These are phyloP conservation scores for Eupeodes latifasciatus DNA, from an alignment of 2,888 invertebrate genomes.

Conservation along the genomic window DNA sequence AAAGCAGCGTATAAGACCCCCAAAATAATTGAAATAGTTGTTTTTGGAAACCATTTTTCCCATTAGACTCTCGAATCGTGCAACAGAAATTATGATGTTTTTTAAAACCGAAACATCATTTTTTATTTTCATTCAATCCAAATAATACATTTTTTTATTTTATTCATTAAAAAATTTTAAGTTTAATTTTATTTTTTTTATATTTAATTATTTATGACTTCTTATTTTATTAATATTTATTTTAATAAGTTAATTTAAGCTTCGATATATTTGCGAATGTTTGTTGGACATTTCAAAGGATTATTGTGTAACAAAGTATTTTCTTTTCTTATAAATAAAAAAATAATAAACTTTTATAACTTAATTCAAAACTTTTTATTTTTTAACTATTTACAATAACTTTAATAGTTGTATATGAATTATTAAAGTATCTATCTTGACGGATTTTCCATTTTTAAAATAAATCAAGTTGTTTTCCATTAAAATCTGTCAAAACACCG, in stretches of 20 bases:
- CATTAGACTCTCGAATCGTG: slow-evolving; percentile 84
- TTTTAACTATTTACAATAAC: not conserved
- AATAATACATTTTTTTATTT: slow-evolving; percentile 29
- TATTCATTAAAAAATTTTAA: slow-evolving; percentile 51
- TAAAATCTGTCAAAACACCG: too few species aligned
- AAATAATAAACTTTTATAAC: slow-evolving; percentile 28
- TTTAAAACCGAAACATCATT: not conserved
- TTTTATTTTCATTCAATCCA: slow-evolving; percentile 50
- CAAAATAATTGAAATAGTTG: slow-evolving; percentile 48
- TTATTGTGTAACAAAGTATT: slow-evolving; percentile 66
- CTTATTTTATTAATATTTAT: slow-evolving; percentile 62
- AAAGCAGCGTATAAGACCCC: not conserved
- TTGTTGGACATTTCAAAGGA: slow-evolving; percentile 40
- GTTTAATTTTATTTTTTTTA: slow-evolving; percentile 24
- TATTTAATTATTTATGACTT: slow-evolving; percentile 10
- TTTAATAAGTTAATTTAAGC: slow-evolving; percentile 50
- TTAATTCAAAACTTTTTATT: not conserved
- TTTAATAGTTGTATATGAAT: not conserved
- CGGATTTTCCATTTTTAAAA: too few species aligned
- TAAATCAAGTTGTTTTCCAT: too few species aligned
- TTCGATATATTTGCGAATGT: slow-evolving; percentile 32
- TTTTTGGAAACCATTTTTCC: slow-evolving; percentile 78
- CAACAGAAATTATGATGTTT: slow-evolving; percentile 38
- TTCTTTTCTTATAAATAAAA: slow-evolving; percentile 53
- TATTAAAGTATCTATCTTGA: too few species aligned